Conservation (phyloP, 2,113 vertebrate genomes). For the Oxygymnocypris stewartii region DNA sequence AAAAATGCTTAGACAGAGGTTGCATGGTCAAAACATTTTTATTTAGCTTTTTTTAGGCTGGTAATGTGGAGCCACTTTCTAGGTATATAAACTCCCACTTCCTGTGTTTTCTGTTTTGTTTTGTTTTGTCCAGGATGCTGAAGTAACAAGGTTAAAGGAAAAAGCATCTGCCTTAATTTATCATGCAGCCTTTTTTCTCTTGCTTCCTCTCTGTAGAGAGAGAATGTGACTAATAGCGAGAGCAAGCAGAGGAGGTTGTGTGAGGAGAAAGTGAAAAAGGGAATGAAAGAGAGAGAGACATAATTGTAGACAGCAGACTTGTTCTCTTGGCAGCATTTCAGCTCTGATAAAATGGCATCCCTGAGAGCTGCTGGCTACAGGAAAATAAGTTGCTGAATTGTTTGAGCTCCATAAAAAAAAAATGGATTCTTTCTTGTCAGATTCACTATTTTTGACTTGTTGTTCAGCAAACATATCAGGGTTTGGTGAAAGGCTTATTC, state of each 20-base stretch:
- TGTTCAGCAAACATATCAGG: background rate
- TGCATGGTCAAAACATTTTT: conserved; percentile 30
- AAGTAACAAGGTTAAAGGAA: conserved; percentile 10
- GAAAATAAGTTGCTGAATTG: conserved; percentile 62
- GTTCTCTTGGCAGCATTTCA: conserved; percentile 76
- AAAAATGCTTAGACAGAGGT: conserved; percentile 39
- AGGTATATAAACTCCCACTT: conserved; percentile 64
- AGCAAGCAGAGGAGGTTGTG: conserved; percentile 30
- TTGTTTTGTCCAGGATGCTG: conserved; percentile 36
- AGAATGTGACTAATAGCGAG: conserved; percentile 41
- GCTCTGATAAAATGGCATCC: conserved; percentile 81
- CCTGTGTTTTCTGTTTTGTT: conserved; percentile 7
- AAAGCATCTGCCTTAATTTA: conserved; percentile 63
- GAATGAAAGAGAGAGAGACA: conserved; percentile 50
- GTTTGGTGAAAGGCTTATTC: no score
- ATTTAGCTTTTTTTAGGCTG: conserved; percentile 73
- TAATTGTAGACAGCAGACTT: conserved; percentile 58
- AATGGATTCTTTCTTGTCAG: background rate
- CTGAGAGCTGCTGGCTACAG: conserved; percentile 62
- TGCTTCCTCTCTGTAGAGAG: conserved; percentile 23
- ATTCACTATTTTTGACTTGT: background rate
- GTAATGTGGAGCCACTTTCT: conserved; percentile 71
- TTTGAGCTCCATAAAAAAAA: background rate
- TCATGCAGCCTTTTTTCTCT: conserved; percentile 67
- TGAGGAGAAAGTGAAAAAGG: conserved; percentile 21